Evolutionary conservation across 2,888 invertebrate genomes (phyloP).

Genomic region (Callosobruchus maculatus): DNA sequence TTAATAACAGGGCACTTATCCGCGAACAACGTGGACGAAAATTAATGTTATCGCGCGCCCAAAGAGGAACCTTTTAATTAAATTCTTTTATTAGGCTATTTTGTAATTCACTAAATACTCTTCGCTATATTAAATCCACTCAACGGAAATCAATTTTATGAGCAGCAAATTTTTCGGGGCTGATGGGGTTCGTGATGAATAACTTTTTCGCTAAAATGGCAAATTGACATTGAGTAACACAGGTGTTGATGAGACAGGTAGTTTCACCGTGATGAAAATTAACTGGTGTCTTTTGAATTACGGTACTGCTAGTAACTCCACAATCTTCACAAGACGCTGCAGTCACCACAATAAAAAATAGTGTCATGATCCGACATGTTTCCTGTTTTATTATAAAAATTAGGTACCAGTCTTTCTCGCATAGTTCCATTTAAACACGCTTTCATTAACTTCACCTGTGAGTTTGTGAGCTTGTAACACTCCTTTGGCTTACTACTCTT

Average conservation of each 20-base stretch:
- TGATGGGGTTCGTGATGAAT: not conserved
- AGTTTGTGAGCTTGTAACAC: no score
- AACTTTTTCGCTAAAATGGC: not conserved
- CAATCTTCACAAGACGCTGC: no score
- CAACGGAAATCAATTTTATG: not conserved
- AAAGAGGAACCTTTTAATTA: not conserved
- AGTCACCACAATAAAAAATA: no score
- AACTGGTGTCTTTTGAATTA: no score
- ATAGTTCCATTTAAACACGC: no score
- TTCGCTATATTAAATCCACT: not conserved
- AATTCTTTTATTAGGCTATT: not conserved
- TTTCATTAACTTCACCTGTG: no score
- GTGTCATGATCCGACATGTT: no score
- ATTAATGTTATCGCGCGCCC: not conserved
- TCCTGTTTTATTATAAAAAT: no score
- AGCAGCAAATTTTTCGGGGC: not conserved
- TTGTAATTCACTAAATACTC: not conserved
- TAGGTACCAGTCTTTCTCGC: no score
- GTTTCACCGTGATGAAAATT: not conserved
- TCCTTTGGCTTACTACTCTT: no score
- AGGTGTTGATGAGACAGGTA: not conserved
- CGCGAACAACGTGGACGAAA: not conserved
- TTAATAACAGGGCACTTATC: not conserved
- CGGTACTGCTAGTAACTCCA: no score
- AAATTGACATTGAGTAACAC: not conserved